Conservation (phyloP, 2,113 vertebrate genomes). For the Albula glossodonta region DNA sequence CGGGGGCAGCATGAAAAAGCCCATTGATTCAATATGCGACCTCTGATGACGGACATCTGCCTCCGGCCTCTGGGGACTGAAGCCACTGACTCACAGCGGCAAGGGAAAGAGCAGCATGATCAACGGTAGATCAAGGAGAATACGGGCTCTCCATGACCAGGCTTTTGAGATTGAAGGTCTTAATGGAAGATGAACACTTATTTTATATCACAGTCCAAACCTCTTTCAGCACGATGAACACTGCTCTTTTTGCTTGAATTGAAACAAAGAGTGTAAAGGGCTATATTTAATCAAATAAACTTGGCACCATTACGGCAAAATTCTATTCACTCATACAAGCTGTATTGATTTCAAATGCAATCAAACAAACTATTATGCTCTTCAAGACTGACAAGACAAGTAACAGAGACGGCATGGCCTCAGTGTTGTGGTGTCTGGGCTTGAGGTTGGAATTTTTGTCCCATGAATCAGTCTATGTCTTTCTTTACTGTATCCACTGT, state of each 20-base stretch:
- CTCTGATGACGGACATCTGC: conserved; percentile 41
- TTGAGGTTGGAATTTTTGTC: too few relatives aligned
- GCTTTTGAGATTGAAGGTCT: background rate
- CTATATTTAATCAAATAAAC: too few relatives aligned
- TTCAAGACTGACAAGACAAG: too few relatives aligned
- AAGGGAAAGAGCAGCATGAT: conserved; percentile 27
- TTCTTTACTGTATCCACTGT: too few relatives aligned
- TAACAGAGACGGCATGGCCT: too few relatives aligned
- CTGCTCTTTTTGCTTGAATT: background rate
- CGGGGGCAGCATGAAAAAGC: conserved; percentile 46
- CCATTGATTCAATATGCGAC: conserved; percentile 39
- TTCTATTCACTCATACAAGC: too few relatives aligned
- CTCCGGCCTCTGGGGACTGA: conserved; percentile 2
- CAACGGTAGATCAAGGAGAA: conserved; percentile 49
- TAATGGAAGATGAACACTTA: background rate
- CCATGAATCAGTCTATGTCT: too few relatives aligned
- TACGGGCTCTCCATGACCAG: conserved; percentile 6
- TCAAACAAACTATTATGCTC: too few relatives aligned
- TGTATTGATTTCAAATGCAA: too few relatives aligned
- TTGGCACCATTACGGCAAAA: too few relatives aligned
- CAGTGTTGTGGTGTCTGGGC: too few relatives aligned
- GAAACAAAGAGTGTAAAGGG: background rate
- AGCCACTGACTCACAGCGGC: conserved; percentile 43
- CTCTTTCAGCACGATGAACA: background rate
- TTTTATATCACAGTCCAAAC: background rate